Evolutionary conservation across 2,888 invertebrate species (phyloP), one percentile per base, ranked within the genome.

Genomic region (Agrilus cyanescens): DNA sequence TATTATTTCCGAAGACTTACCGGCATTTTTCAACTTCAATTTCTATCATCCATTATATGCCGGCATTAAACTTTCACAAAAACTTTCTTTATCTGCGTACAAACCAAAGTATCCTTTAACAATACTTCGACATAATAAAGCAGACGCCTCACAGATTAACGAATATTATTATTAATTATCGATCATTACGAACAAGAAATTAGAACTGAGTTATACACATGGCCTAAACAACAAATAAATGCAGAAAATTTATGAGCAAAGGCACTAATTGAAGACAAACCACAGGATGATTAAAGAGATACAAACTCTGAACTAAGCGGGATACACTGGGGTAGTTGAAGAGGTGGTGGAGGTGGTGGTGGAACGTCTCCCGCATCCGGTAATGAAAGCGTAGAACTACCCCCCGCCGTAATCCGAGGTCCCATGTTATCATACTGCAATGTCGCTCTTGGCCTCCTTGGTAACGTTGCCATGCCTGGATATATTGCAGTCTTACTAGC

Each of bases 401-500:
- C 90, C 48, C 86, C 85, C 30, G 88, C 88, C 8, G 89, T 90
- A 40, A 89, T 85, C 50, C 89, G 75, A 40, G 88, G 85, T 6
- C 89, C 89, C 83, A 89, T 86, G 68, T 89, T 89, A 68, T 91
- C 90, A 64, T 90, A 89, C 48, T 83, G 82, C 41, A 82, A 78
- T 49, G 73, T 74, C 40, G 75, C 62, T 59, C 68, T 63, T 12
- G 59, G 64, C 46, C 71, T 59, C 55, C 59, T 62, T 46, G 59
- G 68, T 58, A 59, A 59, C 56, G 63, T 68, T 52, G 59, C 70
- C 67, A 62, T 65, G 41, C 60, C 67, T 54, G 62, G 67, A 54
- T 66, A 66, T 51, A 62, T 57, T 46, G 60, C 61, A 53, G 61
- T 57, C 54, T 52, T 53, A 51, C 55, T 35, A 49, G 69, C 60